phyloP scores from a whole-genome alignment of 2,113 vertebrate genomes.

The Puntigrus tetrazona region DNA sequence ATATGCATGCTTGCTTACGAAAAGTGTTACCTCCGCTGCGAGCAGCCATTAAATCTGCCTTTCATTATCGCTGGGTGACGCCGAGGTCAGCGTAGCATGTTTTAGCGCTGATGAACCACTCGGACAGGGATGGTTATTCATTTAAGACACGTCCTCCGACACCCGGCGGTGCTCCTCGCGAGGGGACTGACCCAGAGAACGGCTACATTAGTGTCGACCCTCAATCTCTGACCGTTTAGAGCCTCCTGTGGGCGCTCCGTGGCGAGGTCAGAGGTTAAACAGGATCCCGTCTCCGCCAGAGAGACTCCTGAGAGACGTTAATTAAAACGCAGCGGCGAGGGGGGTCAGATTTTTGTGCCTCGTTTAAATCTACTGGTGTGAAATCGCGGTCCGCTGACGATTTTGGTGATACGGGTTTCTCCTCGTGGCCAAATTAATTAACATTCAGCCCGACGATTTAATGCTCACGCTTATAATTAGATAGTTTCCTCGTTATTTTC shows the following conservation, averaged over 20 bases:
- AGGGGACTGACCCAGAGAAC: slow-evolving; percentile 22
- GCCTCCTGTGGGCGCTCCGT: slow-evolving; percentile 12
- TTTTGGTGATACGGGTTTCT: slow-evolving; percentile 1
- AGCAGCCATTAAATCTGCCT: neutral
- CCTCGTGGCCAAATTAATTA: slow-evolving; percentile 26
- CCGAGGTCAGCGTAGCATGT: slow-evolving; percentile 11
- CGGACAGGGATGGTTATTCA: slow-evolving; percentile 8
- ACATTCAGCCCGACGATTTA: slow-evolving; percentile 21
- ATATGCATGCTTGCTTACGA: neutral
- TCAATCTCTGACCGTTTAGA: neutral
- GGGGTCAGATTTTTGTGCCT: slow-evolving; percentile 19
- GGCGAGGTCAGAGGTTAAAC: slow-evolving; percentile 49
- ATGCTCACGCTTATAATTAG: slow-evolving; percentile 25
- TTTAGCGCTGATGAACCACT: slow-evolving; percentile 10
- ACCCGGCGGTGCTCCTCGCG: neutral
- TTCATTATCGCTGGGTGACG: neutral
- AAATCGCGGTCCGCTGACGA: neutral
- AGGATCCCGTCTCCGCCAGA: neutral
- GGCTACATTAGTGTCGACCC: slow-evolving; percentile 25
- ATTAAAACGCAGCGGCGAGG: slow-evolving; percentile 28
- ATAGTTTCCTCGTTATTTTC: slow-evolving; percentile 19
- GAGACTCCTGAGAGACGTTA: neutral
- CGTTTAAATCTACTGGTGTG: slow-evolving; percentile 24
- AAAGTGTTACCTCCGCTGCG: neutral
- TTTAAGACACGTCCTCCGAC: slow-evolving; percentile 30